Base-by-base conservation (phyloP, 2,888 invertebrate species). In the Chrysolina haemoptera region DNA sequence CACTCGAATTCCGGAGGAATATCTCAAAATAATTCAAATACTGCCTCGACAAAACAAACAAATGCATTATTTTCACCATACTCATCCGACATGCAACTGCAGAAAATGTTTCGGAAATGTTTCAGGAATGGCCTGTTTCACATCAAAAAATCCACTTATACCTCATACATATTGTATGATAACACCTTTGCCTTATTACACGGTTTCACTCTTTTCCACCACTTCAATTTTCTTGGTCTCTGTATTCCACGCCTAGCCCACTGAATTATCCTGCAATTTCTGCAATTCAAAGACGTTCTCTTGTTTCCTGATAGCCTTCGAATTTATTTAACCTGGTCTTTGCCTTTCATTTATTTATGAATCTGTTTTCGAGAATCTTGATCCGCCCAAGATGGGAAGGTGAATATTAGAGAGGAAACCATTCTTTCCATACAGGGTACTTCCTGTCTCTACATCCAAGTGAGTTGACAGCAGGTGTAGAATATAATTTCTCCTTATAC, bases 121-220 rank as follows among this genome's bases (percentile, higher is more conserved):
- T 40, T 59, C 59, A 59, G 59, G 22, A 68, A 68, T 53, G 20
- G 73, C 71, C 70, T 76, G 79, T 16, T 14, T 10, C 55, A 65
- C 70, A 69, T 63, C 72, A 81, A 83, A 82, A 84, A 86, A 86
- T 86, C 84, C 86, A 85, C 86, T 87, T 83, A 84, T 84, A 82
- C 79, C 81, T 79, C 84, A 86, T 87, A 83, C 85, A 87, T 86
- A 84, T 86, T 87, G 84, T 84, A 87, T 85, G 84, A 83, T 84
- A 81, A 82, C 82, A 84, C 83, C 82, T 82, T 83, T 79, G 79
- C 78, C 71, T 74, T 76, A 70, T 72, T 68, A 73, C 70, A 40
- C 79, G 78, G 75, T 78, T 78, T 70, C 69, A 76, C 75, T 78
- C 76, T 76, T 78, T 76, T 78, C 77, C 79, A 80, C 40, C 82